Percentiles rank a stretch among this genome's conserved stretches.
phyloP scores from a whole-genome alignment of 2,113 vertebrate genomes.

The Limnothrissa miodon region DNA sequence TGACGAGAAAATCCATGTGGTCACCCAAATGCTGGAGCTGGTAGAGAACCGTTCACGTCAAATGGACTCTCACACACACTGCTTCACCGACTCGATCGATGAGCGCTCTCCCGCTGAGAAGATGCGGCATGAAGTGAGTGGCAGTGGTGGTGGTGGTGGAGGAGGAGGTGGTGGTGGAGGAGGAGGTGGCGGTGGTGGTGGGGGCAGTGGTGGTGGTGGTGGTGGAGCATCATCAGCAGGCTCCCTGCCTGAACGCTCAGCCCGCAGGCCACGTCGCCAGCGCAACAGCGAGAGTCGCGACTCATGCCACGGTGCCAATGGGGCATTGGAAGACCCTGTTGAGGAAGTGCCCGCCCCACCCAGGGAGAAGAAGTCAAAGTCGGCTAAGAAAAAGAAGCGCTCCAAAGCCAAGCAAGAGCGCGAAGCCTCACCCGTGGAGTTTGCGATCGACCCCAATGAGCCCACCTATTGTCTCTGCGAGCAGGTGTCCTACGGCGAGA shows the following conservation, averaged over 20 bases:
- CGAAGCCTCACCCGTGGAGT: slow-evolving; percentile 90
- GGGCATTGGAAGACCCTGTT: slow-evolving; percentile 73
- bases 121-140: slow-evolving; percentile 57
- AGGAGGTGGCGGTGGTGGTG: neutral
- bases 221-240: slow-evolving; percentile 55
- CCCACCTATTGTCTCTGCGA: slow-evolving; percentile 96
- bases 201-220: neutral
- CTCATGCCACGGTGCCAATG: slow-evolving; percentile 87
- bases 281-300: slow-evolving; percentile 93
- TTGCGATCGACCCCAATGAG: slow-evolving; percentile 95
- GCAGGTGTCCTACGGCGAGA: slow-evolving; percentile 97
- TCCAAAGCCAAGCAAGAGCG: slow-evolving; percentile 93
- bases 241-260: slow-evolving; percentile 75
- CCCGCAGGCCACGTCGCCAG: slow-evolving; percentile 86
- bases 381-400: slow-evolving; percentile 92
- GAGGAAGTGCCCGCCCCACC: slow-evolving; percentile 84
- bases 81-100: slow-evolving; percentile 84
- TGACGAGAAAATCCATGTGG: slow-evolving; percentile 96
- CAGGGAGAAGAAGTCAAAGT: slow-evolving; percentile 90
- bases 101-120: slow-evolving; percentile 76
- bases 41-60: slow-evolving; percentile 94
- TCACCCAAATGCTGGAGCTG: slow-evolving; percentile 94
- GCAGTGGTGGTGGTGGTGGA: neutral
- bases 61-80: slow-evolving; percentile 90
- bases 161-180: neutral